phyloP scores from a whole-genome alignment of 2,888 invertebrate species.

The Meteorus cinctellus region DNA sequence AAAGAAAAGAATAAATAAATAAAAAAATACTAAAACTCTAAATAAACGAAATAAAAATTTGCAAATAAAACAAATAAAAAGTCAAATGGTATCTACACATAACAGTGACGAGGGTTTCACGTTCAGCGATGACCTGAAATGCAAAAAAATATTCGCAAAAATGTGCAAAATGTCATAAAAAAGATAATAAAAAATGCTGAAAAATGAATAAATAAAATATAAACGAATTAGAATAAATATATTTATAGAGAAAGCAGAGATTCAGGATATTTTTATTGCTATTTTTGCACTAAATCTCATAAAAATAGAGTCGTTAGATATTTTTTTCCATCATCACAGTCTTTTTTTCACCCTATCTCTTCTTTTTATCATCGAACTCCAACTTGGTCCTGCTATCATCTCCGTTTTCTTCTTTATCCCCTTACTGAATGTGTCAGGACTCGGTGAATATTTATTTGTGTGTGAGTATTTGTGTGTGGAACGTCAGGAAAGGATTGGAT shows the following conservation, averaged over 20 bases:
- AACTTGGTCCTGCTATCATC: not conserved
- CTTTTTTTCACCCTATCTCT: not conserved
- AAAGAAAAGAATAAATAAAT: not conserved
- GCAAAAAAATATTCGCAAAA: not conserved
- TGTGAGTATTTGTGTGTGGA: conserved; percentile 6
- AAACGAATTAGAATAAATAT: not conserved
- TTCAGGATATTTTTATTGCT: no score
- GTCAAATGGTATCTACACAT: conserved; percentile 17
- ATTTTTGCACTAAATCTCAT: no score
- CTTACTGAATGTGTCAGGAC: not conserved
- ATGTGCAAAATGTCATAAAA: not conserved
- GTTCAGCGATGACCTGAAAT: conserved; percentile 31
- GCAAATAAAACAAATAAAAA: conserved; percentile 25
- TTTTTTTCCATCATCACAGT: no score
- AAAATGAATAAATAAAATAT: not conserved
- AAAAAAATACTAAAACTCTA: no score
- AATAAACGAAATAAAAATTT: not conserved
- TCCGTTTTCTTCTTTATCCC: not conserved
- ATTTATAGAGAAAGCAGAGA: no score
- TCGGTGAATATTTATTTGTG: conserved; percentile 7
- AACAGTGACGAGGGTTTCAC: conserved; percentile 17
- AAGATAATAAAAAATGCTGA: not conserved
- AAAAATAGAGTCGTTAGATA: no score
- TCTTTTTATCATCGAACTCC: not conserved
- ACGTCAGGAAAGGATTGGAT: conserved; percentile 28